Base-by-base conservation (phyloP, 2,888 invertebrate genomes). In the Ophonus ardosiacus region DNA sequence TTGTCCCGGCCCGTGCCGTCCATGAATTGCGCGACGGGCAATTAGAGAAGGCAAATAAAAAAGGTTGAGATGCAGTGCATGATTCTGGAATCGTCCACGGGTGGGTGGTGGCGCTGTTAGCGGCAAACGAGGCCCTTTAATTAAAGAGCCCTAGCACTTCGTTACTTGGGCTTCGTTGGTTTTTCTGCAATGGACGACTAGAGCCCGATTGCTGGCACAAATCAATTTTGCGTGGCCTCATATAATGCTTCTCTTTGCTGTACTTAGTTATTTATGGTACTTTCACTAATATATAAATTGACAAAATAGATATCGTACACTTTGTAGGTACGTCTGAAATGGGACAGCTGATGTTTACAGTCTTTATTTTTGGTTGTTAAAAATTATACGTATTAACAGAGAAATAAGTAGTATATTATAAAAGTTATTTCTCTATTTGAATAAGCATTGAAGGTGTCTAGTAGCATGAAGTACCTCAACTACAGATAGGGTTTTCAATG, bases 91-190 rank as follows among this genome's bases (percentile, higher is more conserved):
- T 68, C 24, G 38, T 24, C 38, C 38, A 68, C 68, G 38, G 38
- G n/a, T 31, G 68, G 57, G 59, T 59, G 17, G 79, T 4, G 31
- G 79, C 56, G 59, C 79, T 57, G 31, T 24, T 79, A 51, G 57
- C 57, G 59, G 57, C 59, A 15, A 24, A 40, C 59, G 59, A 61
- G 59, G 79, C 40, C 61, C 59, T 79, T 79, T 79, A 79, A 79
- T 79, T 79, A 79, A 79, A 79, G 38, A 61, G 79, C 18, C 61
- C 79, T 79, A 79, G 59, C 79, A 79, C 79, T 79, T 79, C 79
- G 79, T 79, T 79, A 79, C 79, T 79, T 79, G 79, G 79, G 79
- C 59, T 79, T 61, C 79, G 79, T 79, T 79, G 79, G 79, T 59
- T 79, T 79, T 79, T 79, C 79, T 79, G 79, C 79, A 79, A 57